phyloP scores from a whole-genome alignment of 2,113 vertebrate species.

The Passer montanus region DNA sequence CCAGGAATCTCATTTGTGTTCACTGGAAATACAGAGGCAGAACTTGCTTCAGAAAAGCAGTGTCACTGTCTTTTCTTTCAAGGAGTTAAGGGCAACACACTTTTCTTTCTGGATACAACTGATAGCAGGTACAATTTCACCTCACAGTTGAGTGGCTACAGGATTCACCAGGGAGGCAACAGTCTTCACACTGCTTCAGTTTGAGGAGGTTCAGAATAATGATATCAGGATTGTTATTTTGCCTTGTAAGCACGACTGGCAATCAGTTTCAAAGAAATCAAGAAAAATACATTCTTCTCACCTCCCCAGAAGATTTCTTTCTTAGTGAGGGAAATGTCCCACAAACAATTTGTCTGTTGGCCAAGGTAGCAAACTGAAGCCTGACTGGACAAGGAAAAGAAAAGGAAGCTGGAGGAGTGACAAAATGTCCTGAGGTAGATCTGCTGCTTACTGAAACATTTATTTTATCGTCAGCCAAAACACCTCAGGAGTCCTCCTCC shows the following conservation, averaged over 20 bases:
- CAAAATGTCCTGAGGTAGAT: background rate
- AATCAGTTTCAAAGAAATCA: background rate
- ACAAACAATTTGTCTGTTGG: background rate
- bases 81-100: background rate
- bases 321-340: background rate
- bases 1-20: background rate
- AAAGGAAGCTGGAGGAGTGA: background rate
- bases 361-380: background rate
- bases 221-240: background rate
- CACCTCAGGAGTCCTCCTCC: background rate
- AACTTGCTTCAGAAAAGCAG: background rate
- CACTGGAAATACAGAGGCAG: background rate
- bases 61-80: background rate
- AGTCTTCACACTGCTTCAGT: background rate
- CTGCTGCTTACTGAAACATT: background rate
- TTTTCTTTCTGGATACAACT: background rate
- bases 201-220: background rate
- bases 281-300: background rate
- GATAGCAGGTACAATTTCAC: background rate
- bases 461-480: conserved; percentile 2
- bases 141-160: background rate
- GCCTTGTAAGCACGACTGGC: background rate
- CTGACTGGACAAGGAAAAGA: background rate
- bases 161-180: background rate
- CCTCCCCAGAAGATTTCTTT: background rate